A percentile compares a stretch with the other conserved stretches of the same genome.
phyloP scores from a whole-genome alignment of 1,140 invertebrate genomes.

The Ladona fulva region DNA sequence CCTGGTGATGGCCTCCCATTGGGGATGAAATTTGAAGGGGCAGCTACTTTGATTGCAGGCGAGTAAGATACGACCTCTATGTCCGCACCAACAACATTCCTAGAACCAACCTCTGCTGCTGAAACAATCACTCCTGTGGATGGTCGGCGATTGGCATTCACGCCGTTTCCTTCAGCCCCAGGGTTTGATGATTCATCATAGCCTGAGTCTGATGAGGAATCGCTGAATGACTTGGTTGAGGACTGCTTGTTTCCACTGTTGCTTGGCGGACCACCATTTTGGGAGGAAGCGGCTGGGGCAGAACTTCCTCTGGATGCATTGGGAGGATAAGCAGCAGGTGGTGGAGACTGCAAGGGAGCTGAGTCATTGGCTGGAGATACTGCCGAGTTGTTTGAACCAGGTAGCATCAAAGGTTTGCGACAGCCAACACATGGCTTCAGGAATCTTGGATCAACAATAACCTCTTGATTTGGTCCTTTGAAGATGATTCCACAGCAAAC shows the following conservation, averaged over 20 bases:
- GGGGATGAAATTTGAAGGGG: background rate
- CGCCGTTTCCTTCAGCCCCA: constrained; percentile 28
- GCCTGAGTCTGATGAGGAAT: constrained; percentile 51
- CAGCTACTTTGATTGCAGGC: background rate
- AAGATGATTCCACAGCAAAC: constrained; percentile 67
- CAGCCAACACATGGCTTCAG: constrained; percentile 49
- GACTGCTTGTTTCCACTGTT: background rate
- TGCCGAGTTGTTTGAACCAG: background rate
- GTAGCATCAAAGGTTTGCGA: background rate
- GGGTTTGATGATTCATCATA: constrained; percentile 54
- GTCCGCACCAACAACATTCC: background rate
- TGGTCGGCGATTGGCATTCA: background rate
- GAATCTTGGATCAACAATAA: constrained; percentile 51
- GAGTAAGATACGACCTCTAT: background rate
- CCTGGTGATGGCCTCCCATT: background rate
- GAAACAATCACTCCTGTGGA: background rate
- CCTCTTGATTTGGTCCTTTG: constrained; percentile 52
- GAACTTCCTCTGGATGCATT: background rate
- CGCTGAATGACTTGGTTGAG: constrained; percentile 41
- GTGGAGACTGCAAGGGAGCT: background rate
- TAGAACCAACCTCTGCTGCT: background rate
- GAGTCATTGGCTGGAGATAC: background rate
- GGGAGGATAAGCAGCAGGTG: background rate
- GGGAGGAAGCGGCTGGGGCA: background rate
- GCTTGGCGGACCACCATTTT: background rate